Evolutionary conservation across 2,888 invertebrate genomes (phyloP).

Genomic region (Drosophila incognita): DNA sequence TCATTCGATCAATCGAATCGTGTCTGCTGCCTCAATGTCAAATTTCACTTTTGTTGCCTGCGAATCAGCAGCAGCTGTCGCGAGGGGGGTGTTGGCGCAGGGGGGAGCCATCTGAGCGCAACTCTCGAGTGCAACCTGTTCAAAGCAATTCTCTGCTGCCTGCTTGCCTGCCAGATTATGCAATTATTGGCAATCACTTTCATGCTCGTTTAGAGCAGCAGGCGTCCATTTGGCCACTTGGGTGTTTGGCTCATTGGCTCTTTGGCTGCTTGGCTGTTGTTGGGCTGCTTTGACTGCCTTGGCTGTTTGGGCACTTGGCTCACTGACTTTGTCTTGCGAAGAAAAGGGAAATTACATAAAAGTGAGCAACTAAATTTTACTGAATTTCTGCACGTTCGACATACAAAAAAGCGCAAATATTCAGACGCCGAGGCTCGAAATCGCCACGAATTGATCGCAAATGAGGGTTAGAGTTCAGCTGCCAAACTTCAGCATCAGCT

Average conservation of each 20-base stretch:
- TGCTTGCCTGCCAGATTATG: slow-evolving; percentile 64
- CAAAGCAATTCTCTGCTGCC: slow-evolving; percentile 56
- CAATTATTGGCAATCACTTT: slow-evolving; percentile 80
- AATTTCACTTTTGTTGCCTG: slow-evolving; percentile 70
- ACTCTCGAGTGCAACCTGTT: slow-evolving; percentile 68
- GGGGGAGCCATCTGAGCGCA: slow-evolving; percentile 2
- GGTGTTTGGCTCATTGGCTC: slow-evolving; percentile 33
- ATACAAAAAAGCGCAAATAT: slow-evolving; percentile 70
- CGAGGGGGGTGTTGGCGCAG: background rate
- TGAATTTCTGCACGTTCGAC: slow-evolving; percentile 74
- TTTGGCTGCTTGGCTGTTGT: slow-evolving; percentile 28
- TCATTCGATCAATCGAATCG: slow-evolving; percentile 59
- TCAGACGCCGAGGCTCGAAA: slow-evolving; percentile 67
- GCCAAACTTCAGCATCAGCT: slow-evolving; percentile 29
- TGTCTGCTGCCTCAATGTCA: slow-evolving; percentile 67
- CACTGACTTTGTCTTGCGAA: slow-evolving; percentile 56
- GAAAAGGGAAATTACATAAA: slow-evolving; percentile 80
- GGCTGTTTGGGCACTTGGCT: slow-evolving; percentile 34
- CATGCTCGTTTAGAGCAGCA: slow-evolving; percentile 77
- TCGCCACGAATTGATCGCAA: slow-evolving; percentile 81
- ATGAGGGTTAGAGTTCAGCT: slow-evolving; percentile 77
- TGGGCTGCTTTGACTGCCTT: slow-evolving; percentile 18
- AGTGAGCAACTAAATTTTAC: slow-evolving; percentile 78
- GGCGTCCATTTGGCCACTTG: slow-evolving; percentile 50
- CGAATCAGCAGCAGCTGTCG: slow-evolving; percentile 44